Conservation (phyloP, 2,797 vertebrate species). For the Lindbergichthys nudifrons region DNA sequence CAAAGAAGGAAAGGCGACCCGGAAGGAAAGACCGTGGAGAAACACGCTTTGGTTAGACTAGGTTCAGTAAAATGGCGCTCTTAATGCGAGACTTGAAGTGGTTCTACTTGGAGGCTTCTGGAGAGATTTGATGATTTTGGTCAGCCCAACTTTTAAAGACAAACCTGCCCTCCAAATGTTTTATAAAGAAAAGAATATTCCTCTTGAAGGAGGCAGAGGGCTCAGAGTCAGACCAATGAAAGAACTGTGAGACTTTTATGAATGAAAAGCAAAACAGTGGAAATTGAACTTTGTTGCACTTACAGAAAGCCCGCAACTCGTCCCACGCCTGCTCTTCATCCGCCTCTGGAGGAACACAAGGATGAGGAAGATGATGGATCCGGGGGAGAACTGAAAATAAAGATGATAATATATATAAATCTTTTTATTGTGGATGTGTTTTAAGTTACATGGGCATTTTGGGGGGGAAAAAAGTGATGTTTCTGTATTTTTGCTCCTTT, state of each 20-base stretch:
- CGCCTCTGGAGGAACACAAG: constrained; percentile 18
- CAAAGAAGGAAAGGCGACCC: constrained; percentile 6
- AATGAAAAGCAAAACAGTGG: constrained; percentile 45
- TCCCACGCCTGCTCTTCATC: constrained; percentile 41
- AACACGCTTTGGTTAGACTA: constrained; percentile 15
- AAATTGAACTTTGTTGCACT: constrained; percentile 57
- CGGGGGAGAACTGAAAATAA: constrained; percentile 47
- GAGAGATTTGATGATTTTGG: constrained; percentile 23
- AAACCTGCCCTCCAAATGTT: constrained; percentile 49
- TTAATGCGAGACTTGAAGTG: constrained; percentile 32
- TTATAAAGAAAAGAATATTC: constrained; percentile 40
- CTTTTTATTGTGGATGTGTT: constrained; percentile 82
- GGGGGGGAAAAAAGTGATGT: constrained; percentile 63
- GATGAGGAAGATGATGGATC: constrained; percentile 26
- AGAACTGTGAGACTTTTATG: constrained; percentile 54
- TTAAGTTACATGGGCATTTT: constrained; percentile 74
- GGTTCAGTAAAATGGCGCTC: constrained; percentile 16
- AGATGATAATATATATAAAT: constrained; percentile 77
- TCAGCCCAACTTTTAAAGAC: constrained; percentile 44
- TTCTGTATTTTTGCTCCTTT: constrained; percentile 84
- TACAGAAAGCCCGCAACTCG: constrained; percentile 44
- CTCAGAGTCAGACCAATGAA: constrained; percentile 38
- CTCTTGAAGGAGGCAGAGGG: constrained; percentile 25
- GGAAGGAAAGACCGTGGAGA: constrained; percentile 19
- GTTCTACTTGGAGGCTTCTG: constrained; percentile 14